These are phyloP conservation scores for Xiphophorus hellerii DNA, from an alignment of 2,113 vertebrate species.

Conservation along the genomic window DNA sequence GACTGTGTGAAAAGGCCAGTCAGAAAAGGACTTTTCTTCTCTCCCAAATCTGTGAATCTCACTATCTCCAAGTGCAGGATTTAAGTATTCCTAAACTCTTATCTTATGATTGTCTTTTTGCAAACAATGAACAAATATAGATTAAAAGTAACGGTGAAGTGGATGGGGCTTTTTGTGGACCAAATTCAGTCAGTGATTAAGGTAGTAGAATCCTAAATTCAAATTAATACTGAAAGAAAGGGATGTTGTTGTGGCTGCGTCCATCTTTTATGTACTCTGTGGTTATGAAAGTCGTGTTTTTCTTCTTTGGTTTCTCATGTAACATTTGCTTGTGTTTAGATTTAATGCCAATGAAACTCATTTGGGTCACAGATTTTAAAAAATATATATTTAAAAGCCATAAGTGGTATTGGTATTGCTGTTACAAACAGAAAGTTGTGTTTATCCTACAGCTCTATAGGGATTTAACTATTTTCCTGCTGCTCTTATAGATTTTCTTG, in stretches of 20 bases:
- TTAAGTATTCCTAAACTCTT: neutral
- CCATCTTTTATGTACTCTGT: neutral
- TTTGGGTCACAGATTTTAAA: neutral
- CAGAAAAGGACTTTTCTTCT: neutral
- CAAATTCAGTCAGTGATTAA: neutral
- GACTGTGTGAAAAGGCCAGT: conserved; percentile 1
- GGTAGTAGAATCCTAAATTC: neutral
- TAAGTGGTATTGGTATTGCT: neutral
- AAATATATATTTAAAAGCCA: conserved; percentile 32
- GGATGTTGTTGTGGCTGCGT: neutral
- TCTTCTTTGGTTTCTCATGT: neutral
- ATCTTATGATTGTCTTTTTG: neutral
- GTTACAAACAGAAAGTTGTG: neutral
- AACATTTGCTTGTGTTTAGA: neutral
- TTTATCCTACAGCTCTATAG: conserved; percentile 19
- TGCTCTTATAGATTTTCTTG: conserved; percentile 25
- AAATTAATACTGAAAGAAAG: neutral
- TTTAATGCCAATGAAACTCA: neutral
- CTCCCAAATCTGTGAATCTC: neutral
- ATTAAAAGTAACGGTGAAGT: neutral
- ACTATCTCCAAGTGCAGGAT: neutral
- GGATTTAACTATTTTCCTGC: conserved; percentile 11
- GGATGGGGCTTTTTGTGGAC: neutral
- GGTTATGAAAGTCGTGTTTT: neutral
- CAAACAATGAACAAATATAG: neutral